Evolutionary conservation across 2,797 vertebrate species (phyloP), one percentile per base, ranked within the genome.

Genomic region (Cottoperca gobio): DNA sequence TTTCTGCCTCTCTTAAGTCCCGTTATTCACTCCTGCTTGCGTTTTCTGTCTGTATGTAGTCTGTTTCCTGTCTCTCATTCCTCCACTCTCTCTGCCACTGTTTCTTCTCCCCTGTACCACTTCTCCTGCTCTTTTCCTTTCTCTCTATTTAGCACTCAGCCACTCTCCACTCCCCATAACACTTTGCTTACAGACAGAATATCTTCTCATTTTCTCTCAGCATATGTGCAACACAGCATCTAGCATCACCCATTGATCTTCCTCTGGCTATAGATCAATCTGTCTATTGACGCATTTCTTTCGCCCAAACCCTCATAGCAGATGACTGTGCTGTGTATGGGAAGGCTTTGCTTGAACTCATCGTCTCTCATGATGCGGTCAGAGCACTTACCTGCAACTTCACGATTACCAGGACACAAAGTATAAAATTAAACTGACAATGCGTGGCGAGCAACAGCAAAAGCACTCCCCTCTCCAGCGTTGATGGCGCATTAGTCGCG

Each of bases 341-440:
- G 6, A 46, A 43, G 21, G 14, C 45, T 39, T 48, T 40, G n/a
- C 86, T 52, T 67, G 39, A 63, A 23, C 14, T 65, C 59, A 1
- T 1, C 2, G 16, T 48, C 37, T 17, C 24, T 71, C 33, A 3
- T 26, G 31, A 55, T 57, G 72, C 54, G 53, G 33, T 61, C 21
- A 17, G 21, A 52, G 46, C 45, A 26, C 58, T 63, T 45, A 75
- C 71, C 71, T 85, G 67, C 55, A 70, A 53, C 68, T 68, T 74
- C 11, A 0, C 12, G 73, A 79, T 61, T 79, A 49, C 19, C 50
- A 8, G 49, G 45, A 80, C 68, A 33, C 40, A 46, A 63, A 70
- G 77, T 78, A 61, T 77, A 78, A 76, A 88, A 85, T 86, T 83
- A 71, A 87, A 79, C 43, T 71, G 86, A 84, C 77, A 73, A 50